These are phyloP conservation scores for Cercopithecus neglectus DNA, from an alignment of 2,797 vertebrate species.

Conservation along the genomic window DNA sequence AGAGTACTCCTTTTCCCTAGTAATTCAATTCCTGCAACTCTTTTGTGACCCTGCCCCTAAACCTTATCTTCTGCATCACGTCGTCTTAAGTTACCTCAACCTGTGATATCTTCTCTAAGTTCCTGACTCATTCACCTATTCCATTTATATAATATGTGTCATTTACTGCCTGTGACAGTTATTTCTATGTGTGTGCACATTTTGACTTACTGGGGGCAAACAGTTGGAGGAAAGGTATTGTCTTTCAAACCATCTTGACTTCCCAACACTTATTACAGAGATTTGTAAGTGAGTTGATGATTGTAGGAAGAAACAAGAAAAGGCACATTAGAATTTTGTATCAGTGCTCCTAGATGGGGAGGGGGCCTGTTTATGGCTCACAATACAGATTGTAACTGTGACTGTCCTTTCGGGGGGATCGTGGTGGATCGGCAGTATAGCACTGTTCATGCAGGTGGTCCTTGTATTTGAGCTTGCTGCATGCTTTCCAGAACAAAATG, in stretches of 20 bases:
- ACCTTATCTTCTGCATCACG: not conserved
- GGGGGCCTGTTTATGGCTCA: not conserved
- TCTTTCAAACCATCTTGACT: not conserved
- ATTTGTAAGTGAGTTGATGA: not conserved
- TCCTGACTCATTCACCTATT: not conserved
- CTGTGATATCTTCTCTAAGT: not conserved
- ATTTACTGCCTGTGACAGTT: not conserved
- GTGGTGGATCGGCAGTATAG: accelerated
- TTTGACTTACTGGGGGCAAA: not conserved
- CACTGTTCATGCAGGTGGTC: not conserved
- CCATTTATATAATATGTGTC: not conserved
- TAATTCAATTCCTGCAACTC: not conserved
- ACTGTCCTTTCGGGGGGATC: not conserved
- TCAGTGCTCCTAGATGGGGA: not conserved
- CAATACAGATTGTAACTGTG: not conserved
- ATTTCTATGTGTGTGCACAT: not conserved
- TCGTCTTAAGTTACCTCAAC: not conserved
- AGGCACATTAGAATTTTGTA: not conserved
- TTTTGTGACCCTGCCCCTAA: not conserved
- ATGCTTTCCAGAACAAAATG: not conserved
- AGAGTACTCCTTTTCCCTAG: not conserved
- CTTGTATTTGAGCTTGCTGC: not conserved
- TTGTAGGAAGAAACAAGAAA: not conserved
- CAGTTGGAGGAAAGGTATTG: not conserved
- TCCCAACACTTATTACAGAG: not conserved